Conservation (phyloP, 2,888 invertebrate species). For the Tupiocoris notatus region DNA sequence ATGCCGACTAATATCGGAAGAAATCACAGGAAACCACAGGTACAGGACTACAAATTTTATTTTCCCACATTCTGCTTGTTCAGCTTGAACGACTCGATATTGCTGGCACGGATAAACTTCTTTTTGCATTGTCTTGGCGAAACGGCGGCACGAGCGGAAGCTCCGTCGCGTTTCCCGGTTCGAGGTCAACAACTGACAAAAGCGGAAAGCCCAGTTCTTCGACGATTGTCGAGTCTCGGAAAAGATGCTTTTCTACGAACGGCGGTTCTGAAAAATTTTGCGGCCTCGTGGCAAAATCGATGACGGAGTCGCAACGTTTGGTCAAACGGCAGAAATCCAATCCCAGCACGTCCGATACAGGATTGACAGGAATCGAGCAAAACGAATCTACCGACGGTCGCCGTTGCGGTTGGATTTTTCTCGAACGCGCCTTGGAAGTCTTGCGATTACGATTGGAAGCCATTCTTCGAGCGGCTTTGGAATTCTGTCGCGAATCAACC, state of each 20-base stretch:
- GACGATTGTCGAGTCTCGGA: constrained; percentile 11
- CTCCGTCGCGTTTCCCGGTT: background rate
- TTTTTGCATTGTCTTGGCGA: background rate
- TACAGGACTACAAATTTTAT: no score
- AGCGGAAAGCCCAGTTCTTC: constrained; percentile 26
- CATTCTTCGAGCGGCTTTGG: background rate
- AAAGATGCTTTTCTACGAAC: background rate
- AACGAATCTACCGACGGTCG: background rate
- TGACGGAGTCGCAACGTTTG: background rate
- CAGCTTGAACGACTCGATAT: no score
- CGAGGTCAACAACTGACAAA: background rate
- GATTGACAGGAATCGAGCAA: background rate
- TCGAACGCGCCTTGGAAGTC: background rate
- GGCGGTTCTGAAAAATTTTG: background rate
- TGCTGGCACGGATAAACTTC: background rate
- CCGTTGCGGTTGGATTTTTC: background rate
- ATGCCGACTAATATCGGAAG: no score
- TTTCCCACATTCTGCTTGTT: no score
- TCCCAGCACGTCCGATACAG: background rate
- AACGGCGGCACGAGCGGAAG: background rate
- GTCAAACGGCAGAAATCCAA: background rate
- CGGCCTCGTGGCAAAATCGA: constrained; percentile 5
- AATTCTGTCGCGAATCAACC: no score
- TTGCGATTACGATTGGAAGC: constrained; percentile 1
- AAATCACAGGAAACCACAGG: no score